These are phyloP conservation scores for Chrysomela aeneicollis DNA, from an alignment of 2,888 invertebrate genomes.

Conservation along the genomic window DNA sequence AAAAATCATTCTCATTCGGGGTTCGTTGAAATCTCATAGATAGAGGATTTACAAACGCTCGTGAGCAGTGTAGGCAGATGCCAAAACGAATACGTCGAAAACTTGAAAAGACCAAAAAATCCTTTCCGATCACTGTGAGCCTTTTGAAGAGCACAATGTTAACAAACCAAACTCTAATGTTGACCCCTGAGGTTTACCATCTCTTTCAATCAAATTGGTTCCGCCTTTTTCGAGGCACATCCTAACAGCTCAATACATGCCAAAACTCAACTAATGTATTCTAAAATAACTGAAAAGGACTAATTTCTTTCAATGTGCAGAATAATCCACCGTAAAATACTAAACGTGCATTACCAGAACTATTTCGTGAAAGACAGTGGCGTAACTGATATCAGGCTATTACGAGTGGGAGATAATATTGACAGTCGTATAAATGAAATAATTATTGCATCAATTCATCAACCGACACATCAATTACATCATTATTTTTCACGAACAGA, in stretches of 20 bases:
- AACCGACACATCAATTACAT: too few species aligned
- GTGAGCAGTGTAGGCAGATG: neutral
- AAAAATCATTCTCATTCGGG: too few species aligned
- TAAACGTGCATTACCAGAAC: slow-evolving; percentile 29
- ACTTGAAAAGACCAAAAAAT: neutral
- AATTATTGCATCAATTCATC: too few species aligned
- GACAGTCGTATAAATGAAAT: too few species aligned
- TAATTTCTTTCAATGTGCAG: slow-evolving; percentile 36
- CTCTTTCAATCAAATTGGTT: slow-evolving; percentile 35
- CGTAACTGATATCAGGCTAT: neutral
- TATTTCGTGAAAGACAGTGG: neutral
- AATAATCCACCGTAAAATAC: slow-evolving; percentile 40
- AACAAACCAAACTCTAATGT: slow-evolving; percentile 28
- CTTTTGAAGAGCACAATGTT: slow-evolving; percentile 18
- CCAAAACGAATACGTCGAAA: neutral
- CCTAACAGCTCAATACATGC: slow-evolving; percentile 30
- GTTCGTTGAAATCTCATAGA: neutral
- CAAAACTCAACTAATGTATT: slow-evolving; percentile 29
- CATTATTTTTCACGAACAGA: too few species aligned
- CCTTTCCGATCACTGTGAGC: neutral
- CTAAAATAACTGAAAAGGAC: slow-evolving; percentile 36
- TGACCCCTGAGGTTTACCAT: slow-evolving; percentile 43
- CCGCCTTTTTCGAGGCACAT: slow-evolving; percentile 32
- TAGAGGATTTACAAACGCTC: too few species aligned
- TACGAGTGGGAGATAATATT: too few species aligned